These are phyloP conservation scores for Dexiosoma caninum DNA, from an alignment of 2,888 invertebrate genomes.

Conservation along the genomic window DNA sequence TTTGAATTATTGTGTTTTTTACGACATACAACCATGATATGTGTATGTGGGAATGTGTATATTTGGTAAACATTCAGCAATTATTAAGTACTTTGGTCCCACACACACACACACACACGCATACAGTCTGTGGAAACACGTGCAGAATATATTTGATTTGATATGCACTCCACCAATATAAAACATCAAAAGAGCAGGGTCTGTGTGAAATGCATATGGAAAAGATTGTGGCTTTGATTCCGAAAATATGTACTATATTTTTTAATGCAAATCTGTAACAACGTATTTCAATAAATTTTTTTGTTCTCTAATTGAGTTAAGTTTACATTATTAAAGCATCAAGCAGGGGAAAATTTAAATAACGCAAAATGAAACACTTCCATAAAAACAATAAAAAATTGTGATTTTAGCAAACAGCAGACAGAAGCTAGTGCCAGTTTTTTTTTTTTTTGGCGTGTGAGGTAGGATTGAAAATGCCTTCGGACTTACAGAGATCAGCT, in stretches of 20 bases:
- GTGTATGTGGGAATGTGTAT: no score
- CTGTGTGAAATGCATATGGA: background rate
- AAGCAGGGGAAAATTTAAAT: background rate
- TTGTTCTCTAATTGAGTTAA: constrained; percentile 58
- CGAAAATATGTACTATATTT: background rate
- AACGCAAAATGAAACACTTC: constrained; percentile 18
- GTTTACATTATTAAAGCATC: constrained; percentile 26
- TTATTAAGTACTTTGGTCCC: no score
- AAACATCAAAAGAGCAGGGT: no score
- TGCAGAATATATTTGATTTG: no score
- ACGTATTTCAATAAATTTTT: constrained; percentile 55
- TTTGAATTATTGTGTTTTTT: no score
- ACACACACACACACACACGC: background rate
- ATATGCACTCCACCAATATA: no score
- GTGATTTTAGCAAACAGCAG: background rate
- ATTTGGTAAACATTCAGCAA: no score
- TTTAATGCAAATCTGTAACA: constrained; percentile 39
- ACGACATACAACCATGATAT: no score
- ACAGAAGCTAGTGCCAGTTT: no score
- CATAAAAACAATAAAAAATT: background rate
- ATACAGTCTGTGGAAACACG: background rate
- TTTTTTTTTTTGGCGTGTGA: no score
- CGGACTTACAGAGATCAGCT: no score
- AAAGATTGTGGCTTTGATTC: background rate
- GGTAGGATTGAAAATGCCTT: no score